A percentile compares a stretch with the other conserved stretches of the same genome.
phyloP scores from a whole-genome alignment of 2,113 vertebrate genomes.

The Odobenus rosmarus region DNA sequence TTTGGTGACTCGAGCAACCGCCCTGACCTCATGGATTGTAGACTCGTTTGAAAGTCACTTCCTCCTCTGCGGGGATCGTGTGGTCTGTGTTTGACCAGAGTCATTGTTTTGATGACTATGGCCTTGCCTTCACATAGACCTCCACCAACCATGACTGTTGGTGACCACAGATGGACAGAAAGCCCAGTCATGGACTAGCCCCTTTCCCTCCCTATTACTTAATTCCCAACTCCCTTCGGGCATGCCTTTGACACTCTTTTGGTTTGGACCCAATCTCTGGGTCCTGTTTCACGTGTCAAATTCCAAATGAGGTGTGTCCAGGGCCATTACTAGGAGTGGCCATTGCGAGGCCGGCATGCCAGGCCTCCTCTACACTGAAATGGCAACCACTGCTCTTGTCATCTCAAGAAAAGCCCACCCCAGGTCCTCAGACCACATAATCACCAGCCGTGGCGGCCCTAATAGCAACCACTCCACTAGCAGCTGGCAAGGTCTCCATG shows the following conservation, averaged over 20 bases:
- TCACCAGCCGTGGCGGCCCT: not conserved
- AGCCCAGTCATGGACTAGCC: not conserved
- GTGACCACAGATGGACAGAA: slow-evolving; percentile 7
- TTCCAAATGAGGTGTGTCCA: not conserved
- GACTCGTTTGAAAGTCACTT: not conserved
- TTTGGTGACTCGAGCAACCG: not conserved
- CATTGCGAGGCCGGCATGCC: not conserved
- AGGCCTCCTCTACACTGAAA: not conserved
- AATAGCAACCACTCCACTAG: too few relatives aligned
- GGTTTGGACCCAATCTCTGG: not conserved
- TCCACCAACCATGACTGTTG: not conserved
- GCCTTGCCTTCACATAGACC: not conserved
- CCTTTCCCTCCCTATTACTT: slow-evolving; percentile 44
- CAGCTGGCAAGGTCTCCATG: not conserved
- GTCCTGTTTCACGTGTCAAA: not conserved
- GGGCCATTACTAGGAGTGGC: not conserved
- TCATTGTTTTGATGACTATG: not conserved
- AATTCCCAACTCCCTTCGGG: slow-evolving; percentile 50
- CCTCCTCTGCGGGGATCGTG: not conserved
- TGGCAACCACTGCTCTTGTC: too few relatives aligned
- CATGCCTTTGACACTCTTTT: not conserved
- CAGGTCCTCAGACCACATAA: accelerated
- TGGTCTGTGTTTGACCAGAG: not conserved
- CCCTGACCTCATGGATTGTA: too few relatives aligned
- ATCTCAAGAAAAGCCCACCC: not conserved